Base-by-base conservation (phyloP, 2,113 vertebrate species). In the Marmota monax region DNA sequence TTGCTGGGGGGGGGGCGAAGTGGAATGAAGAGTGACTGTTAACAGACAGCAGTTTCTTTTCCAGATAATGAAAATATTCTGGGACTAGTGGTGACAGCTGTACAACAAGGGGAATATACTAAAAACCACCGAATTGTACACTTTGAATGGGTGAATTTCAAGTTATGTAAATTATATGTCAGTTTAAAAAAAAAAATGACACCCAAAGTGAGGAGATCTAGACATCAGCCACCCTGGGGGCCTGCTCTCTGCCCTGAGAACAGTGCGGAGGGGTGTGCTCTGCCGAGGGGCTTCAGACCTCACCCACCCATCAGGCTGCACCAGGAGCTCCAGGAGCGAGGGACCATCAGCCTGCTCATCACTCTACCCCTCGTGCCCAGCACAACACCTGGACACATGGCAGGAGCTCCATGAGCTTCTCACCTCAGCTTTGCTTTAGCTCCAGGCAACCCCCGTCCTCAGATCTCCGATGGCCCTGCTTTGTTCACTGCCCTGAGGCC, bases 331-430 rank as follows among this genome's bases (percentile, higher is more conserved):
- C 27, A 20, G 0, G 32, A 22, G 22, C 16, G 4, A 13, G 69
- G 9, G 25, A 8, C 42, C n/a, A 0, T 32, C 20, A 39, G 23
- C 61, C 61, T 10, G 23, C 61, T 14, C 20, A 2, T n/a, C 17
- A 20, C 9, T 5, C 13, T 4, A 39, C 20, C 42, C 11, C 56
- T 8, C 0, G 0, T 5, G 77, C 29, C 42, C 4, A 9, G 45
- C 20, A 17, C 5, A 5, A 34, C 45, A n/a, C 56, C 83, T 39
- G 9, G 61, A 17, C 1, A 3, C 5, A 14, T 6, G 37, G 63
- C 65, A 73, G 27, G 5, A 0, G 2, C 29, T 37, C 77, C 13
- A 27, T 4, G 79, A 72, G 37, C 61, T 27, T 45, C 20, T 82
- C 39, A 18, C 18, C 22, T 8, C 11, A 61, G 37, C 70, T 73